Conservation (phyloP, 2,888 invertebrate genomes). For the Dione juno region DNA sequence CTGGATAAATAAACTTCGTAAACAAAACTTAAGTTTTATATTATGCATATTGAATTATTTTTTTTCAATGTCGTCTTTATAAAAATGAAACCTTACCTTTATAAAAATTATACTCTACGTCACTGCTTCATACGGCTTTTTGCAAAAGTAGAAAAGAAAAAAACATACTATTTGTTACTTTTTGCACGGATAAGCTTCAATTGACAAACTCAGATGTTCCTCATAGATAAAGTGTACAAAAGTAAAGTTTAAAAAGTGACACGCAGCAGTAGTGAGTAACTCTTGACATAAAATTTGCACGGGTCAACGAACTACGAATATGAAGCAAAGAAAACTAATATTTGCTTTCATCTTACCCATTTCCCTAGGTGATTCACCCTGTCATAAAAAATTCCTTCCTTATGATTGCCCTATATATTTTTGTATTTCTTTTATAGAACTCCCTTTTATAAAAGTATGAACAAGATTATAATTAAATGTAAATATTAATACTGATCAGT, state of each 20-base stretch:
- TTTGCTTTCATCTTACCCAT: slow-evolving; percentile 74
- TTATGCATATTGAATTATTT: too few species aligned
- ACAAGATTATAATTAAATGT: neutral
- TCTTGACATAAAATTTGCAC: slow-evolving; percentile 68
- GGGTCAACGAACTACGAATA: slow-evolving; percentile 76
- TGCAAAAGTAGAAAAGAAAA: neutral
- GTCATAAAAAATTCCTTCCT: slow-evolving; percentile 72
- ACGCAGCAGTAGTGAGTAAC: slow-evolving; percentile 45
- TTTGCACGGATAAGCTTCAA: neutral
- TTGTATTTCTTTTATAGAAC: slow-evolving; percentile 38
- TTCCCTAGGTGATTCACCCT: slow-evolving; percentile 68
- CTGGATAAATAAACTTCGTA: too few species aligned
- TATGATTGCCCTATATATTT: slow-evolving; percentile 58
- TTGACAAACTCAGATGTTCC: slow-evolving; percentile 43
- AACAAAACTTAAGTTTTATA: too few species aligned
- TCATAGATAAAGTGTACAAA: slow-evolving; percentile 49
- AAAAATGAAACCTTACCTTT: too few species aligned
- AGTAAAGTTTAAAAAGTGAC: slow-evolving; percentile 50
- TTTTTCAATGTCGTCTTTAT: too few species aligned
- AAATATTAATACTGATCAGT: neutral
- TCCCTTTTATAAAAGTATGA: neutral
- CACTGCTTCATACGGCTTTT: slow-evolving; percentile 34
- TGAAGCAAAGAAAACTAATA: slow-evolving; percentile 75
- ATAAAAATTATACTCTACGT: too few species aligned
- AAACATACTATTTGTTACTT: neutral